Evolutionary conservation across 2,797 vertebrate species (phyloP).

Genomic region (Hypotaenidia philippensis): DNA sequence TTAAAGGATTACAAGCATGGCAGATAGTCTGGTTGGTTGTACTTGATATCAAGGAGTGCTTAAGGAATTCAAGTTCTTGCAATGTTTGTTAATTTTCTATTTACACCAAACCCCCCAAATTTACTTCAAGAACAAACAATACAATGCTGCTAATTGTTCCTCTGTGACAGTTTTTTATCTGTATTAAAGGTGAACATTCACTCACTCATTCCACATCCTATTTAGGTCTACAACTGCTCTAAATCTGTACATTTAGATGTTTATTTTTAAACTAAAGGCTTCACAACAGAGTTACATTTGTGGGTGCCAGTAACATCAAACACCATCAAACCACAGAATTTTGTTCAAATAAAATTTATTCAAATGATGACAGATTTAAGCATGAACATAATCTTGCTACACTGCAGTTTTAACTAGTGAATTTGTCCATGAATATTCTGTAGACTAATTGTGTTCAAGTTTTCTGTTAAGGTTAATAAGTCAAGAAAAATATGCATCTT

Average conservation of each 20-base stretch:
- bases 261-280: neutral
- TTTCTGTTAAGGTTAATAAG: neutral
- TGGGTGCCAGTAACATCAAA: neutral
- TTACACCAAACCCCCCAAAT: neutral
- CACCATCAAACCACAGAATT: neutral
- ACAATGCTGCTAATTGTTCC: neutral
- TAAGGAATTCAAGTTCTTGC: neutral
- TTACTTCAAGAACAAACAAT: neutral
- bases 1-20: neutral
- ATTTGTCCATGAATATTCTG: neutral
- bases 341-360: neutral
- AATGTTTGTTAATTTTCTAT: neutral
- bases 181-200: neutral
- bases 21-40: neutral
- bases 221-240: neutral
- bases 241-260: neutral
- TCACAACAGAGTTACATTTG: neutral
- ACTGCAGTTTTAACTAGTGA: neutral
- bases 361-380: neutral
- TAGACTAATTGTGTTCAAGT: neutral
- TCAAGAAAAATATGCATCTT: neutral
- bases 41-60: neutral
- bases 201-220: neutral
- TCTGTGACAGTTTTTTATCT: neutral
- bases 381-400: neutral